Evolutionary conservation across 37 sponge, comb jelly and placozoan genomes (phyloP), one percentile per base, ranked within the genome.

Genomic region (Oopsacas minuta): DNA sequence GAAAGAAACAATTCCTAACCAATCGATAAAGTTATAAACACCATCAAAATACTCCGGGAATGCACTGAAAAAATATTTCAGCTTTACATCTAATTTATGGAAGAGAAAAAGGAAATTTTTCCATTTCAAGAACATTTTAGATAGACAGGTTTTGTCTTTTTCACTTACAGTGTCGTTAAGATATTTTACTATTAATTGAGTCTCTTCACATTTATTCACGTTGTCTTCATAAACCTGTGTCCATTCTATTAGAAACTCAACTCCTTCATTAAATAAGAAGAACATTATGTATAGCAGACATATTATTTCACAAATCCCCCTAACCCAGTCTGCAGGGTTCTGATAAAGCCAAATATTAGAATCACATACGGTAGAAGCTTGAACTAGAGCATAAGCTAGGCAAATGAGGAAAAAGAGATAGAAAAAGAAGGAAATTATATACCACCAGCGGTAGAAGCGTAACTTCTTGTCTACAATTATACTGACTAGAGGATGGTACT

Each of bases 401-500:
- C 75, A 61, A 61, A 61, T 3, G 28, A 61, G 30, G 75, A 61
- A 61, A 34, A 61, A 61, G 30, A 61, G 75, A 61, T 61, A 61
- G 75, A 61, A 61, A n/a, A 61, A 20, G 17, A 61, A 61, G 5
- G 75, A 61, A 25, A 61, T n/a, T n/a, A 61, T 34, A 12, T 61
- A 61, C 75, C 75, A 61, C 75, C 75, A 61, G 20, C 75, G 75
- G 22, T 61, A 61, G 30, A 61, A 61, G 75, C 75, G 7, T n/a
- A 61, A 12, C 28, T 61, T 61, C 5, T 61, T 61, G 75, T 61
- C 75, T 3, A 61, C 75, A n/a, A 61, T 61, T 5, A 61, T 61
- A 61, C 30, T 61, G 1, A 61, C 30, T 7, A 61, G 7, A n/a
- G 30, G 75, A 12, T 61, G 75, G 75, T 61, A 61, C 30, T 61